phyloP scores from a whole-genome alignment of 2,113 vertebrate species.

The Pao palembangensis region DNA sequence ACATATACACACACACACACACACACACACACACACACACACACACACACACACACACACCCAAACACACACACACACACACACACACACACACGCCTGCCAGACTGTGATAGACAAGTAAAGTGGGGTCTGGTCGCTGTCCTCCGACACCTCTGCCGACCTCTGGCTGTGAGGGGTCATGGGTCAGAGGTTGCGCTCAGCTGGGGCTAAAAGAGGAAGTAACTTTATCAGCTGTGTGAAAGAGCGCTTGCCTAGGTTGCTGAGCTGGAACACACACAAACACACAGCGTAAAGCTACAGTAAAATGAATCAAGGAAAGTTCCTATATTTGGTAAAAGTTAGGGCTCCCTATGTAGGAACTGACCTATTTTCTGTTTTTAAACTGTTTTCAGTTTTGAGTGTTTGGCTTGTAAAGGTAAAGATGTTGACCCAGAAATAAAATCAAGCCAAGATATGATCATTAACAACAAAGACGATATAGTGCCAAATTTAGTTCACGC shows the following conservation, averaged over 20 bases:
- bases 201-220: slow-evolving; percentile 60
- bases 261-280: slow-evolving; percentile 12
- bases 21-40: not conserved
- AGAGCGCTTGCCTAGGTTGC: slow-evolving; percentile 14
- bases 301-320: slow-evolving; percentile 6
- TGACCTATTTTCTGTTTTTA: not conserved
- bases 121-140: slow-evolving; percentile 39
- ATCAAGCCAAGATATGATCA: slow-evolving; percentile 6
- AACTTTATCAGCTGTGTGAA: slow-evolving; percentile 58
- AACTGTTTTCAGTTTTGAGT: not conserved
- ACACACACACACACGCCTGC: slow-evolving; percentile 22
- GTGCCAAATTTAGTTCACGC: not conserved
- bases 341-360: slow-evolving; percentile 1
- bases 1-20: slow-evolving; percentile 1
- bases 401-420: slow-evolving; percentile 3
- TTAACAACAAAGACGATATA: not conserved
- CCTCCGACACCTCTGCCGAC: slow-evolving; percentile 50
- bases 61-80: not conserved
- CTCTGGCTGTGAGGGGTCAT: slow-evolving; percentile 16
- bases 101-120: slow-evolving; percentile 27
- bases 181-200: slow-evolving; percentile 52
- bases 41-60: slow-evolving; percentile 4
- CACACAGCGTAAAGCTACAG: not conserved
- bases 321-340: slow-evolving; percentile 9
- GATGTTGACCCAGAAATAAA: slow-evolving; percentile 10